phyloP scores from a whole-genome alignment of 1,140 invertebrate genomes.

The Aphelenchoides fujianensis region DNA sequence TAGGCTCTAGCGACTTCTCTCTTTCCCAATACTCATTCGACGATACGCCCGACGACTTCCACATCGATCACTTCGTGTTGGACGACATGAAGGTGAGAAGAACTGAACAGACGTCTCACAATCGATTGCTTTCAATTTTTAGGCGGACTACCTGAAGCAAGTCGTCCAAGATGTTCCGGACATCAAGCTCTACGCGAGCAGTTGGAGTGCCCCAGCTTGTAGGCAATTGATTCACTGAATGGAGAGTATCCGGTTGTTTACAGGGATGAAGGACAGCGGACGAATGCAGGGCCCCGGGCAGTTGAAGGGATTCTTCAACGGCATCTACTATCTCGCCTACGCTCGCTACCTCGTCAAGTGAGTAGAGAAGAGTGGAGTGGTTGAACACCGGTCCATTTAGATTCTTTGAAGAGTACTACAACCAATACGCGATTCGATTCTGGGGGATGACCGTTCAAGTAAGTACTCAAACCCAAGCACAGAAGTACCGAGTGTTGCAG shows the following conservation, averaged over 20 bases:
- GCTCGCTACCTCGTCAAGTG: conserved; percentile 75
- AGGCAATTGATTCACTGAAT: not conserved
- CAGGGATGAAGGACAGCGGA: conserved; percentile 82
- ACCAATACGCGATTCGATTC: conserved; percentile 64
- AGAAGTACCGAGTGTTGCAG: no score
- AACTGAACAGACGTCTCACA: not conserved
- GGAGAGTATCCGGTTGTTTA: not conserved
- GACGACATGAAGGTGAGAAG: not conserved
- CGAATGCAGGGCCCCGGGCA: conserved; percentile 65
- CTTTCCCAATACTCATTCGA: not conserved
- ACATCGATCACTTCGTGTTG: not conserved
- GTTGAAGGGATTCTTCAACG: conserved; percentile 4
- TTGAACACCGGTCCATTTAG: not conserved
- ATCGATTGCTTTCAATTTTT: not conserved
- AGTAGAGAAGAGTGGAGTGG: no score
- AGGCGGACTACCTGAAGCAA: not conserved
- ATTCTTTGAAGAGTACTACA: conserved; percentile 68
- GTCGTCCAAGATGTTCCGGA: not conserved
- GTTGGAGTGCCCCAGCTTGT: not conserved
- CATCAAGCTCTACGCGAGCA: not conserved
- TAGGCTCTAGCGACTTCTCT: conserved; percentile 2
- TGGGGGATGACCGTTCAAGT: conserved; percentile 8
- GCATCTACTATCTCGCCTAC: conserved; percentile 72
- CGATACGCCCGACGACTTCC: not conserved
- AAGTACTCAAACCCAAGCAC: not conserved